Conservation (phyloP, 1,140 invertebrate species). For the Octopus sinensis region DNA sequence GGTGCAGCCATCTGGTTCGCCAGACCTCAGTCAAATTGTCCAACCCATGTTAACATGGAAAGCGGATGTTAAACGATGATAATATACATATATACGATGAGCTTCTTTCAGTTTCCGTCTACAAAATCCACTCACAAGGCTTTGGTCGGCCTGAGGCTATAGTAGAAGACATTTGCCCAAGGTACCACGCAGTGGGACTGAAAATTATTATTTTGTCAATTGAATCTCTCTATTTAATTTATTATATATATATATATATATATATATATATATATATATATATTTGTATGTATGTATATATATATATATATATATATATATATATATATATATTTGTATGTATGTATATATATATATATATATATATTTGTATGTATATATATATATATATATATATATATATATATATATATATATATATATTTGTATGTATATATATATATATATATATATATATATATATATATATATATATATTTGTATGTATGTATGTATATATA, state of each 20-base stretch:
- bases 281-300: not conserved
- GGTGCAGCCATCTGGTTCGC: too few relatives aligned
- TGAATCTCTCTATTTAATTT: too few relatives aligned
- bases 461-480: not conserved
- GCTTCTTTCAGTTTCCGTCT: too few relatives aligned
- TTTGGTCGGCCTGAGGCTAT: too few relatives aligned
- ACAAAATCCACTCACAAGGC: too few relatives aligned
- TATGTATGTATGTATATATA: not conserved
- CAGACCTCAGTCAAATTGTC: too few relatives aligned
- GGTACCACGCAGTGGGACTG: too few relatives aligned
- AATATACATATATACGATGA: too few relatives aligned
- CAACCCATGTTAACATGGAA: too few relatives aligned
- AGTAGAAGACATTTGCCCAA: too few relatives aligned
- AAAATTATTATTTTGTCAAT: too few relatives aligned
- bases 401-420: not conserved
- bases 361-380: not conserved
- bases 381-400: not conserved
- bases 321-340: not conserved
- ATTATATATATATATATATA: not conserved
- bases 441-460: not conserved
- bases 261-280: not conserved
- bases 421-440: not conserved
- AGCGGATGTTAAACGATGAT: too few relatives aligned
- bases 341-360: not conserved
- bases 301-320: not conserved